Evolutionary conservation across 2,888 invertebrate species (phyloP), one percentile per base, ranked within the genome.

Genomic region (Sarcophaga variegata): DNA sequence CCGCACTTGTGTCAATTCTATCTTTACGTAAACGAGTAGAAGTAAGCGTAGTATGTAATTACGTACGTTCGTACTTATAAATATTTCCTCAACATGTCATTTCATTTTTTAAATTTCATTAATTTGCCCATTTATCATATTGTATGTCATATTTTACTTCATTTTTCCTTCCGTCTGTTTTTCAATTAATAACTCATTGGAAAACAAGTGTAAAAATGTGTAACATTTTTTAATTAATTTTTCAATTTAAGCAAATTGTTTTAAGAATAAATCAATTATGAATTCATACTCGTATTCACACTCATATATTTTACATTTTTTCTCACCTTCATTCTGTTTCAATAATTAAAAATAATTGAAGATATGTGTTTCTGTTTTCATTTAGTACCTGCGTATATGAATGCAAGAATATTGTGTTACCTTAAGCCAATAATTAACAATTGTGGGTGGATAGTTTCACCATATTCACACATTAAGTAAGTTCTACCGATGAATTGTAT

Each of bases 191-290:
- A 64, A 77, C 27, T 71, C 17, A 77, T 63, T 82, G 69, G 76
- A 27, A 64, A 60, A 77, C 82, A 66, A 77, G 76, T 82, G 76
- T 45, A 59, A 72, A 37, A 60, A 72, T 72, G 72, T 72, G 72
- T 72, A 66, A 63, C 70, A 71, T 64, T 66, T 64, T 77, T 45
- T 77, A 82, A 82, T 82, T 82, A 82, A 64, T 71, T 82, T 37
- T 77, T 64, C 64, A 82, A 77, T 82, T 82, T 59, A 45, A 71
- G 47, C 64, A 71, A 82, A 76, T 82, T 70, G 70, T 45, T 60
- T 70, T 64, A 27, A 64, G 59, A 77, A 37, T 77, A 70, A 77
- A 77, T 82, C 59, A 77, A 82, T 77, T 82, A 77, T 59, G 63
- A 59, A 17, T 77, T 54, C 17, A 54, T 59, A 45, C 10, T 66